A percentile compares a stretch with the other conserved stretches of the same genome.
Conservation (phyloP, 2,113 vertebrate genomes). For the Tachycineta bicolor region DNA sequence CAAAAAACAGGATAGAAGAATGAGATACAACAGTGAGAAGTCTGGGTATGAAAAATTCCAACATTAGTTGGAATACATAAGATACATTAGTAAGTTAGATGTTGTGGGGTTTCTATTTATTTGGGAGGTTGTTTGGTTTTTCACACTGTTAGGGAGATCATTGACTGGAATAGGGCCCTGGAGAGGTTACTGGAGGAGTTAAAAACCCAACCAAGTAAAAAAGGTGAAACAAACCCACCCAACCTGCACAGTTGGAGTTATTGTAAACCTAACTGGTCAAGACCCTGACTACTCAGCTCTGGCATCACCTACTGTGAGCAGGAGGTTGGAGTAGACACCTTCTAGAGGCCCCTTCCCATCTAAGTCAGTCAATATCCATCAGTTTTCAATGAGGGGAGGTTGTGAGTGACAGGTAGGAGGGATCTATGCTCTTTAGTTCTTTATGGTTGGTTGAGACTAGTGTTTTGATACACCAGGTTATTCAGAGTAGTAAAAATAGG, state of each 20-base stretch:
- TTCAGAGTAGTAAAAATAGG: neutral
- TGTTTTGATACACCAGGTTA: neutral
- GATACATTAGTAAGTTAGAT: neutral
- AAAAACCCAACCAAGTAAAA: neutral
- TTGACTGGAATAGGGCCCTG: neutral
- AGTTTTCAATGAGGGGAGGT: neutral
- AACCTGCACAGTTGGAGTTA: neutral
- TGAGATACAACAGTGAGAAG: neutral
- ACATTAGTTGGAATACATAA: too few relatives aligned
- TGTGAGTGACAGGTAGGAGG: neutral
- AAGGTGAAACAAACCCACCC: neutral
- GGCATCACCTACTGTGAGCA: neutral
- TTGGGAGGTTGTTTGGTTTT: neutral
- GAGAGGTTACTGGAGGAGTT: neutral
- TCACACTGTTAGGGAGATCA: neutral
- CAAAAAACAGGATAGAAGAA: neutral
- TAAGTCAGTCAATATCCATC: neutral
- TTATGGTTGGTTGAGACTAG: neutral
- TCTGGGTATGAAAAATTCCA: neutral
- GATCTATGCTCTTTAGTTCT: neutral
- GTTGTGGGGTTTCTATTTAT: neutral
- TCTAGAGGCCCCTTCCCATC: neutral
- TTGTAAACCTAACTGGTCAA: neutral
- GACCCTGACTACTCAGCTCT: neutral
- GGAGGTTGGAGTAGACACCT: neutral